phyloP scores from a whole-genome alignment of 2,888 invertebrate species.

The Strigamia transsilvanica region DNA sequence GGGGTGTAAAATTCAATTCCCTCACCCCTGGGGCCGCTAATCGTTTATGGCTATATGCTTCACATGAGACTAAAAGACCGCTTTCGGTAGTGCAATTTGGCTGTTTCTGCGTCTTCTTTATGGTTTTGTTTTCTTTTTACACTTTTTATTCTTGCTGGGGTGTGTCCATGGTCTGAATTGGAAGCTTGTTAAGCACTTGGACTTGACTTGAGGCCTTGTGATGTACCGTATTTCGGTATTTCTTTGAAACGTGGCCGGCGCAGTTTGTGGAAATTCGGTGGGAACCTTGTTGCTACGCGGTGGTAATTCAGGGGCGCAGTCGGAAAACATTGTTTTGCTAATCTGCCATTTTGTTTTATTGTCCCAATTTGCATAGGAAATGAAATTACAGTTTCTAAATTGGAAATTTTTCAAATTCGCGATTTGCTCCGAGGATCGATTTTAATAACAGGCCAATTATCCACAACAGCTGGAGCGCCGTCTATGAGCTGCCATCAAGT shows the following conservation, averaged over 20 bases:
- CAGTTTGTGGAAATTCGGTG: neutral
- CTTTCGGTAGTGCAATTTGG: too few species aligned
- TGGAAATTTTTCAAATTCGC: too few species aligned
- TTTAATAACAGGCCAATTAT: neutral
- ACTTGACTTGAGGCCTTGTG: neutral
- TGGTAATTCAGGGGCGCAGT: neutral
- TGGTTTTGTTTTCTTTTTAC: neutral
- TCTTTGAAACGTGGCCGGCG: neutral
- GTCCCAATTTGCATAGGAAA: too few species aligned
- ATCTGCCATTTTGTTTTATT: too few species aligned
- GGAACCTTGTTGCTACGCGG: neutral
- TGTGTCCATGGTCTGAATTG: neutral
- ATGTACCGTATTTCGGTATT: neutral
- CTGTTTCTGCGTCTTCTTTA: neutral
- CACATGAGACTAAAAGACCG: neutral
- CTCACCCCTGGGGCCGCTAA: neutral
- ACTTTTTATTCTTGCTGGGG: neutral
- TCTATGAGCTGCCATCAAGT: neutral
- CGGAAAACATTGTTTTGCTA: neutral
- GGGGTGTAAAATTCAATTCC: slow-evolving; percentile 20
- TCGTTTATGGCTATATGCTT: neutral
- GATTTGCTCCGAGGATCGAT: neutral
- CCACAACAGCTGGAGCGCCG: neutral
- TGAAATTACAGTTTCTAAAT: too few species aligned
- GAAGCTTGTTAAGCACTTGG: neutral